Evolutionary conservation across 2,113 vertebrate genomes (phyloP).

Genomic region (Dendropsophus ebraccatus): DNA sequence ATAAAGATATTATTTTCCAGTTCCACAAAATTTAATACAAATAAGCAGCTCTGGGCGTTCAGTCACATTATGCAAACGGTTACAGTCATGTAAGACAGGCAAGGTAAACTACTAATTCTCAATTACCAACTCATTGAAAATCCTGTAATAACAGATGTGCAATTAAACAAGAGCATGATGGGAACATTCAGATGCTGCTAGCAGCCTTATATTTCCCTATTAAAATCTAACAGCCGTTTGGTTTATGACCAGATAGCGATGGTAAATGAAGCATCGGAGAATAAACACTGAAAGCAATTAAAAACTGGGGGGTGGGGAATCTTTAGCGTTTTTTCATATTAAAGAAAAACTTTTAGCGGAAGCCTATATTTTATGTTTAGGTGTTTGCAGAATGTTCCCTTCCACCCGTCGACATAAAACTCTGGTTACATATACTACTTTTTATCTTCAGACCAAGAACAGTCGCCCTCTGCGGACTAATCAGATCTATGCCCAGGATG

Average conservation of each 20-base stretch:
- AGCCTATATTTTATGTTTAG: too few relatives aligned
- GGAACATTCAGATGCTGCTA: neutral
- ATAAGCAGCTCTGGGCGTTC: neutral
- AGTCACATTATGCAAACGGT: neutral
- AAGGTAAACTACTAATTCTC: neutral
- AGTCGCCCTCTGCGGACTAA: conserved; percentile 88
- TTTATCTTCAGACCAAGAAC: conserved; percentile 81
- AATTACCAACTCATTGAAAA: conserved; percentile 1
- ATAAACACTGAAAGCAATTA: neutral
- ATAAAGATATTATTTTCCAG: neutral
- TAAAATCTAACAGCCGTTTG: too few relatives aligned
- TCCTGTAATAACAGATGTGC: conserved; percentile 10
- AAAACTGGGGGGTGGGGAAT: neutral
- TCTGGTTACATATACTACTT: neutral
- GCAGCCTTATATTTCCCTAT: neutral
- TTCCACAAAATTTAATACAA: neutral
- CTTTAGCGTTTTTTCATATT: neutral
- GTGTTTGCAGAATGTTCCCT: neutral
- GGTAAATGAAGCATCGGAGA: neutral
- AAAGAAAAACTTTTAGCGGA: neutral
- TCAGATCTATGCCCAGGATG: conserved; percentile 93
- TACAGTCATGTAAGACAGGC: neutral
- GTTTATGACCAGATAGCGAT: neutral
- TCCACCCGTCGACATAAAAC: too few relatives aligned
- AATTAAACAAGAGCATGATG: neutral